Conservation (phyloP, 1,140 invertebrate species). For the Drosophila rufa region DNA sequence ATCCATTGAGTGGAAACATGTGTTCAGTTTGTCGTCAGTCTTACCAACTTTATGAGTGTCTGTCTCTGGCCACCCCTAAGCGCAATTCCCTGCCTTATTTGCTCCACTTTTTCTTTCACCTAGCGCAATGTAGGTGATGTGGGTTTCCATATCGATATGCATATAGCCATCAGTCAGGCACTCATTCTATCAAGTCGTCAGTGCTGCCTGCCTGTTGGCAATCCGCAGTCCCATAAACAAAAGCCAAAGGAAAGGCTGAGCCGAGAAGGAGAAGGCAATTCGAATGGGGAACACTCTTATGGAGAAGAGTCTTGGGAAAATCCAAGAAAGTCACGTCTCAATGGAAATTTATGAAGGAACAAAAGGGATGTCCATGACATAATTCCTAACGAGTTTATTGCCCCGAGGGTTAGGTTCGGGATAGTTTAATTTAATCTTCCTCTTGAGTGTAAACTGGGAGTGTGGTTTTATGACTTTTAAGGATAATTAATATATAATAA, state of each 20-base stretch:
- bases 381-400: slow-evolving; percentile 21
- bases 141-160: slow-evolving; percentile 70
- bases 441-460: not conserved
- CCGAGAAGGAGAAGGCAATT: slow-evolving; percentile 11
- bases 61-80: slow-evolving; percentile 1
- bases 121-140: slow-evolving; percentile 58
- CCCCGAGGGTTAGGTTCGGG: not conserved
- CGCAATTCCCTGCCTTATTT: slow-evolving; percentile 53
- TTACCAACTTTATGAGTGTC: slow-evolving; percentile 42
- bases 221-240: slow-evolving; percentile 66
- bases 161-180: slow-evolving; percentile 66
- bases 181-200: slow-evolving; percentile 57
- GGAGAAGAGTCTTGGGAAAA: slow-evolving; percentile 19
- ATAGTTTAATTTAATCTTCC: not conserved
- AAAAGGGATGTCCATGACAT: slow-evolving; percentile 29
- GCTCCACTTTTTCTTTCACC: slow-evolving; percentile 55
- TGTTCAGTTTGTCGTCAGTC: slow-evolving; percentile 43
- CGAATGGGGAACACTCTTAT: slow-evolving; percentile 26
- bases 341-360: slow-evolving; percentile 17
- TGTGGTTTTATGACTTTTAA: not conserved
- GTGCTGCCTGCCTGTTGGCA: slow-evolving; percentile 36
- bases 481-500: not conserved
- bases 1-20: slow-evolving; percentile 49
- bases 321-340: slow-evolving; percentile 35
- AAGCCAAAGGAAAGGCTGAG: slow-evolving; percentile 14